Base-by-base conservation (phyloP, 2,113 vertebrate species). In the Erythrocercus mccallii region DNA sequence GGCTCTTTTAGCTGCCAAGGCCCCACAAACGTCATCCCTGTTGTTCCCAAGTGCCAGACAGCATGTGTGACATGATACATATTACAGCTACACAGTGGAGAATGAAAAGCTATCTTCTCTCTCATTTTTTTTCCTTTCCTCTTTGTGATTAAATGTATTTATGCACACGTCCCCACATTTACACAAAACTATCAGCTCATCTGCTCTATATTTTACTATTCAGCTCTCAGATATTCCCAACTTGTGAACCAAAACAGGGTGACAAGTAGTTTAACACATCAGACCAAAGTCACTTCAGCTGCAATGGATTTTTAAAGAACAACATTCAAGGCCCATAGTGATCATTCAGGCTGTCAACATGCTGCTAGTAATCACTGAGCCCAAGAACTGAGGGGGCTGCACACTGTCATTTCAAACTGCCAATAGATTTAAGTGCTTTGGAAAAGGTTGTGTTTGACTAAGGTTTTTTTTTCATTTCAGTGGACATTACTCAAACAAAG, bases 311-410 rank as follows among this genome's bases (percentile, higher is more conserved):
- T 86, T 93, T 90, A 65, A 68, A 33, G 51, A 44, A 69, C 35
- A 57, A 4, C 0, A 3, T 64, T 68, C 37, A 78, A 50, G 25
- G 8, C 6, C 24, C 3, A 38, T 10, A 66, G 10, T 0, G 0
- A 60, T 86, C 77, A 50, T n/a, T 57, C 48, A 64, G 40, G 21
- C 7, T 90, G 48, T 17, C 20, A 65, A 28, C 4, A 1, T 5
- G 27, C 19, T 53, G 40, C 16, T 89, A 62, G 33, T 47, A 50
- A 81, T 24, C 19, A 35, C 21, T 1, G 2, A 86, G 53, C 21
- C 57, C 27, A 71, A 62, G 44, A 90, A 44, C 27, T 31, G 37
- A 56, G 68, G 70, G 30, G 11, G 45, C 13, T 72, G 54, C 37
- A 66, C 10, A n/a, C 33, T 2, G 1, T 50, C n/a, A 53, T 88